Base-by-base conservation (phyloP, 2,113 vertebrate species). In the Hyperoodon ampullatus region DNA sequence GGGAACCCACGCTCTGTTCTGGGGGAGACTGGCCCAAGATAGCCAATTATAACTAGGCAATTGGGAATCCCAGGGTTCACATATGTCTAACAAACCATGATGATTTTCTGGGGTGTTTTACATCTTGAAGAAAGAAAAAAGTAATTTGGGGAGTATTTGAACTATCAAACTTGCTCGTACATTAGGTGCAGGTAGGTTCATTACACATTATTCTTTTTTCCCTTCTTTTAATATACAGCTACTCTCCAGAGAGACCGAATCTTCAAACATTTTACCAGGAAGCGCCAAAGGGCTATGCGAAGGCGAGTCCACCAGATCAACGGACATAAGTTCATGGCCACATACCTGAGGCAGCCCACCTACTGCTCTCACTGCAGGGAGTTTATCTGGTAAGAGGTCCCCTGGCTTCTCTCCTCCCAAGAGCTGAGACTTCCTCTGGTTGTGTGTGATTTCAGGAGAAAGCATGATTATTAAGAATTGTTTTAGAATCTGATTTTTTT, bases 241-340 rank as follows among this genome's bases (percentile, higher is more conserved):
- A 99, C 98, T 8, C 98, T 99, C 70, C 99, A 95, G 84, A 98
- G 98, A 88, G 98, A 99, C 78, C 98, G 99, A 30, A 98, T 98
- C 86, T 99, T 98, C 90, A 99, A 99, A 97, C 98, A 99, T 98
- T 99, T 99, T 50, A 99, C 99, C 12, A 99, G 99, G 95, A 99
- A 99, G 93, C 99, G 99, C 6, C 99, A 99, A 61, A 98, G 99
- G 30, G 99, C 99, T 0, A 99, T 99, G 98, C 98, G 99, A 5
- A 98, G 99, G 91, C 98, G 98, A 68, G 99, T 99, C 96, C 99
- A 99, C 97, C 99, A 99, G 98, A 99, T 99, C 97, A 99, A 99
- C 0, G 99, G 99, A 18, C 99, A 99, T 98, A 99, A 99, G 97
- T 99, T 99, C 96, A 99, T 99, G 99, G 99, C 99, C 50, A 99